Evolutionary conservation across 2,113 vertebrate genomes (phyloP).

Genomic region (Isurus oxyrinchus): DNA sequence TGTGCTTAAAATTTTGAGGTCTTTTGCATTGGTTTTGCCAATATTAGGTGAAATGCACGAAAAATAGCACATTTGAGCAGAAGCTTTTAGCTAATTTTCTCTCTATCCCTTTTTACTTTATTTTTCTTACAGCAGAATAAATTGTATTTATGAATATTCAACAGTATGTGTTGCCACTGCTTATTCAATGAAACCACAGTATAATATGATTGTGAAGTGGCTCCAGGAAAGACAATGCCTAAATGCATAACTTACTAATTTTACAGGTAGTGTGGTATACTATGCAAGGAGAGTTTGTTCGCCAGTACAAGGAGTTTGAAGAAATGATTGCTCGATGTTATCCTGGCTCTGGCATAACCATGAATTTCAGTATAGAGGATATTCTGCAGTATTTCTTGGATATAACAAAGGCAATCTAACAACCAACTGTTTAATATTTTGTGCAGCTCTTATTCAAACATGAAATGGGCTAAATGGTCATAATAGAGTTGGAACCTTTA

Average conservation of each 20-base stretch:
- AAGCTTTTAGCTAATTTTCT: not conserved
- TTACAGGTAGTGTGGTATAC: conserved; percentile 45
- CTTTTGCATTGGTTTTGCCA: not conserved
- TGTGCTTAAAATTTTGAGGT: not conserved
- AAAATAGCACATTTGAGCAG: not conserved
- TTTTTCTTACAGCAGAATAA: not conserved
- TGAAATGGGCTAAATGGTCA: not conserved
- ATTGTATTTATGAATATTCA: not conserved
- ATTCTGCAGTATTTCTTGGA: conserved; percentile 49
- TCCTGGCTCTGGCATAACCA: conserved; percentile 42
- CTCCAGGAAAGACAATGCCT: not conserved
- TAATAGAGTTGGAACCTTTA: not conserved
- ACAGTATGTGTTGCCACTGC: not conserved
- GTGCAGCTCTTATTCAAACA: not conserved
- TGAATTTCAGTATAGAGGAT: conserved; percentile 47
- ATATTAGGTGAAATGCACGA: not conserved
- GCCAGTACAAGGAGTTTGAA: conserved; percentile 43
- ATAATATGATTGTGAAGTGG: not conserved
- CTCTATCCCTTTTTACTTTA: not conserved
- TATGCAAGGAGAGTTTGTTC: conserved; percentile 44
- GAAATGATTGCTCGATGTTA: conserved; percentile 46
- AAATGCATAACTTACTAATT: not conserved
- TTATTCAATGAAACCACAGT: not conserved
- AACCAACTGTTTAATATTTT: not conserved
- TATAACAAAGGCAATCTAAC: conserved; percentile 38